A percentile compares a stretch with the other conserved stretches of the same genome.
Conservation (phyloP, 2,113 vertebrate species). For the Thunnus maccoyii region DNA sequence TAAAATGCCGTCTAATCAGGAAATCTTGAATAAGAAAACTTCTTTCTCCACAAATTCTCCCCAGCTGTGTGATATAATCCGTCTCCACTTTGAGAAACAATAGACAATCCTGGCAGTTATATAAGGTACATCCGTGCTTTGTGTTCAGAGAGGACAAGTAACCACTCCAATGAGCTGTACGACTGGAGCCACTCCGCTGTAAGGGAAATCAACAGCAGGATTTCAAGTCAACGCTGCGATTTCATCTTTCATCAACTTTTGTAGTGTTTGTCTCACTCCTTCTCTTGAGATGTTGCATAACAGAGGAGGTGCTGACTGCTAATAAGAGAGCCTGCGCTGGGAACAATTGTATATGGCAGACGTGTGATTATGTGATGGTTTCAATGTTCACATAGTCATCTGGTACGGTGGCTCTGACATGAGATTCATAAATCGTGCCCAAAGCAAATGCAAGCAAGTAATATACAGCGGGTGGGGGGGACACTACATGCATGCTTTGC, state of each 20-base stretch:
- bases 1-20: conserved; percentile 15
- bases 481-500: conserved; percentile 25
- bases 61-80: conserved; percentile 71
- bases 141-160: conserved; percentile 68
- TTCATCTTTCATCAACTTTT: conserved; percentile 73
- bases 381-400: conserved; percentile 13
- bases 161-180: conserved; percentile 63
- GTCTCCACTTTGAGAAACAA: conserved; percentile 72
- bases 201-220: conserved; percentile 62
- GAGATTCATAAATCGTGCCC: conserved; percentile 2
- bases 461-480: background rate
- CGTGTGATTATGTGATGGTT: background rate
- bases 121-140: conserved; percentile 79
- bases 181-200: conserved; percentile 58
- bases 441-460: background rate
- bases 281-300: conserved; percentile 68
- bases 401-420: background rate
- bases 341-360: conserved; percentile 18
- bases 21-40: conserved; percentile 52
- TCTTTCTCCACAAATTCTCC: conserved; percentile 45
- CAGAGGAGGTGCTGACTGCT: conserved; percentile 61
- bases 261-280: conserved; percentile 56
- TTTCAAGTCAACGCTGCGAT: conserved; percentile 60
- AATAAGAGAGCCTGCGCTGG: conserved; percentile 47
- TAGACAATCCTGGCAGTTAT: conserved; percentile 72